Evolutionary conservation across 2,113 vertebrate genomes (phyloP).

Genomic region (Tinamus guttatus): DNA sequence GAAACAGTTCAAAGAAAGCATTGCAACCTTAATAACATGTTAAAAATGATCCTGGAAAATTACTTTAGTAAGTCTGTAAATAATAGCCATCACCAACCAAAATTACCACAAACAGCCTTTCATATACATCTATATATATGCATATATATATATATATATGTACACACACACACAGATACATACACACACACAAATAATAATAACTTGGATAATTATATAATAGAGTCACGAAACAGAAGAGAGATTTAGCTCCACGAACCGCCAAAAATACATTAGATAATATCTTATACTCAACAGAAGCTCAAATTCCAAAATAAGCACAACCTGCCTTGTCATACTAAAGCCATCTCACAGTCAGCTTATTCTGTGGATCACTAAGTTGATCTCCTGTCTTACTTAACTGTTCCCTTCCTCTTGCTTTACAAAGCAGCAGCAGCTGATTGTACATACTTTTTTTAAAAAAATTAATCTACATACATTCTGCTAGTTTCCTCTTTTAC

Average conservation of each 20-base stretch:
- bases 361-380: not conserved
- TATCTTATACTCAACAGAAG: not conserved
- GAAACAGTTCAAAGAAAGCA: not conserved
- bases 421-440: not conserved
- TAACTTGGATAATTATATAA: no score
- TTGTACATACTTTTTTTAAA: rapidly evolving
- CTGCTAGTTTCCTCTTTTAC: not conserved
- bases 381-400: not conserved
- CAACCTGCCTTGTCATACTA: not conserved
- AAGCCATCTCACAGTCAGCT: not conserved
- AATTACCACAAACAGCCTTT: not conserved
- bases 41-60: not conserved
- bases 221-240: not conserved
- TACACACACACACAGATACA: no score
- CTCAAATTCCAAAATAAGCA: not conserved
- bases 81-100: not conserved
- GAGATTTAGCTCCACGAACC: not conserved
- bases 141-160: not conserved
- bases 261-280: not conserved
- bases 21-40: not conserved
- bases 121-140: not conserved
- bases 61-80: not conserved
- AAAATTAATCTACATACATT: rapidly evolving
- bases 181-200: not conserved
- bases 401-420: not conserved